A percentile compares a stretch with the other conserved stretches of the same genome.
phyloP scores from a whole-genome alignment of 1,140 invertebrate genomes.

The Campoletis sonorensis region DNA sequence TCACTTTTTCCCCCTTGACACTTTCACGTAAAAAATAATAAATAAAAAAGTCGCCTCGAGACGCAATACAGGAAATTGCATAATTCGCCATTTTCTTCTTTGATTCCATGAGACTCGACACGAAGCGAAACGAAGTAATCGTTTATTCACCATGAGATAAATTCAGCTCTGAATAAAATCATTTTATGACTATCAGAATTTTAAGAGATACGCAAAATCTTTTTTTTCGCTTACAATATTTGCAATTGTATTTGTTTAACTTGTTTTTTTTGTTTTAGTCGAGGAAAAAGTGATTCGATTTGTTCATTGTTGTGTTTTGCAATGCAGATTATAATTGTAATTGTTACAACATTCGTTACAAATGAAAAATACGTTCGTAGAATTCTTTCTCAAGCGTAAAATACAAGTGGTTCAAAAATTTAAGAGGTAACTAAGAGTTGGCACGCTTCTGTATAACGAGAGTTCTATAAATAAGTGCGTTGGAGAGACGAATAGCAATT shows the following conservation, averaged over 20 bases:
- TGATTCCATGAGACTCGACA: too few species aligned
- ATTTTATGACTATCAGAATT: too few species aligned
- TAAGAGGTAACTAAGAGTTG: constrained; percentile 49
- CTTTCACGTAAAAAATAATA: not conserved
- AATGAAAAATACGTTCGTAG: not conserved
- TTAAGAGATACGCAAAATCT: not conserved
- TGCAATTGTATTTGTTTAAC: too few species aligned
- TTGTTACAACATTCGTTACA: too few species aligned
- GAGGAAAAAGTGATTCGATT: not conserved
- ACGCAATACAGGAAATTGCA: constrained; percentile 25
- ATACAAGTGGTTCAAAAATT: constrained; percentile 46
- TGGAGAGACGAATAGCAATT: not conserved
- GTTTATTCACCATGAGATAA: not conserved
- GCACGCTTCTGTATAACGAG: constrained; percentile 48
- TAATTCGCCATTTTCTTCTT: constrained; percentile 18
- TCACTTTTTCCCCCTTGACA: not conserved
- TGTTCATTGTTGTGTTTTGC: not conserved
- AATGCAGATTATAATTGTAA: too few species aligned
- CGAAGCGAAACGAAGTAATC: not conserved
- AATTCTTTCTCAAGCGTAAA: constrained; percentile 43
- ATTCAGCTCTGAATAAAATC: too few species aligned
- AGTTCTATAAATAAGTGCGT: constrained; percentile 50
- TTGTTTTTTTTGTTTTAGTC: too few species aligned
- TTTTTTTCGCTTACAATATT: not conserved
- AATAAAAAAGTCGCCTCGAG: constrained; percentile 15